Base-by-base conservation (phyloP, 1,140 invertebrate genomes). In the Zophobas morio region DNA sequence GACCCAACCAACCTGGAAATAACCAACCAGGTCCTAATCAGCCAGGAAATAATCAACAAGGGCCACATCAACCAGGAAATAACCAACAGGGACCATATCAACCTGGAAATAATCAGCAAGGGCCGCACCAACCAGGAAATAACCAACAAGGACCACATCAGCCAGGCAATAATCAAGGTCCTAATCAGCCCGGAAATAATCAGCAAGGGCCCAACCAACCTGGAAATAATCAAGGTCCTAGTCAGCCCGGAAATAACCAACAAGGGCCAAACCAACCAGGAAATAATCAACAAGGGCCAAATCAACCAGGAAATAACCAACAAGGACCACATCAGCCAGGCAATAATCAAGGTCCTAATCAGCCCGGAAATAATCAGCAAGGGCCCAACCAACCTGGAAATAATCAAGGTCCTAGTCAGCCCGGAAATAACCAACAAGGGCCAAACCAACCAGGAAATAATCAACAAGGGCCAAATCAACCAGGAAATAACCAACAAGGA, bases 401-500 rank as follows among this genome's bases (percentile, higher is more conserved):
- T 40, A 32, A 39, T 46, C 42, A 77, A 63, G 77, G 79, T 6
- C 82, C 82, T 72, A 77, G 79, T 49, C 57, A 80, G 73, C 82
- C 77, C 37, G 63, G 63, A 39, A 5, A 70, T 20, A 74, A 74
- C 1, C 49, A 72, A 49, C 66, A 72, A 3, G 81, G 80, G 1
- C 84, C 85, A 49, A 85, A 83, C n/a, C 63, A 57, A n/a, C 81
- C 84, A 32, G 82, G 82, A 0, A 40, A 77, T 3, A 83, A 3
- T 46, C 70, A 80, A 33, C 77, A 78, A 74, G 78, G 77, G 40
- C 78, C 82, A 47, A 66, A 66, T n/a, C 76, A 60, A 53, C 80
- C 82, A 3, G 81, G 82, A 76, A 49, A 46, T 1, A 74, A 54
- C 5, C 73, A 70, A 0, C 82, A 63, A 3, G 79, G 83, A 40